Percentiles rank a stretch among this genome's conserved stretches.
phyloP scores from a whole-genome alignment of 2,888 invertebrate genomes.

The Ellobium chinense region DNA sequence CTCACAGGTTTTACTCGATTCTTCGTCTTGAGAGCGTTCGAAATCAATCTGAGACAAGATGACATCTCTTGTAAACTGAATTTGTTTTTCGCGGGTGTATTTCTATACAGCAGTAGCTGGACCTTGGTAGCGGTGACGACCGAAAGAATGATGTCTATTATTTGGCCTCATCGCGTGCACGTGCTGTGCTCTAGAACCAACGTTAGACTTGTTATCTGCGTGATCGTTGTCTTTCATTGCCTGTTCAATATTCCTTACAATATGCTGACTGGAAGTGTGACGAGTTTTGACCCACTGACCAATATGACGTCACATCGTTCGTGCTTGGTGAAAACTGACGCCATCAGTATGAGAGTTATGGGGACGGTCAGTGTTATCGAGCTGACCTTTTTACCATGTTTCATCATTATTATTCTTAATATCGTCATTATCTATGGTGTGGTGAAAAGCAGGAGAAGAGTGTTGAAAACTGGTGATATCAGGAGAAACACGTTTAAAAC shows the following conservation, averaged over 20 bases:
- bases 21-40: neutral
- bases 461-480: neutral
- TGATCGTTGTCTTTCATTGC: too few relatives aligned
- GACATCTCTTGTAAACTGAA: neutral
- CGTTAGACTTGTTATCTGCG: too few relatives aligned
- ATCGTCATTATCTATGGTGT: neutral
- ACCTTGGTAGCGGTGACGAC: constrained; percentile 1
- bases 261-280: neutral
- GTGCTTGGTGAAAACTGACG: neutral
- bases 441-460: neutral
- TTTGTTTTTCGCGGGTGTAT: neutral
- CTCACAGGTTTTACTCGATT: neutral
- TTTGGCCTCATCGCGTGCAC: neutral
- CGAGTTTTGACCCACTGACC: neutral
- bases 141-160: neutral
- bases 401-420: neutral
- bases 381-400: neutral
- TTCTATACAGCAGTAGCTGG: constrained; percentile 10
- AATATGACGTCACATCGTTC: neutral
- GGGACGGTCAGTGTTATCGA: too few relatives aligned
- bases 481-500: too few relatives aligned
- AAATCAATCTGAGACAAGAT: neutral
- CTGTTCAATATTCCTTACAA: too few relatives aligned
- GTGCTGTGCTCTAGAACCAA: neutral
- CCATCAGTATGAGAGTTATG: too few relatives aligned